phyloP scores from a whole-genome alignment of 2,797 vertebrate species.

The Danio albolineatus region DNA sequence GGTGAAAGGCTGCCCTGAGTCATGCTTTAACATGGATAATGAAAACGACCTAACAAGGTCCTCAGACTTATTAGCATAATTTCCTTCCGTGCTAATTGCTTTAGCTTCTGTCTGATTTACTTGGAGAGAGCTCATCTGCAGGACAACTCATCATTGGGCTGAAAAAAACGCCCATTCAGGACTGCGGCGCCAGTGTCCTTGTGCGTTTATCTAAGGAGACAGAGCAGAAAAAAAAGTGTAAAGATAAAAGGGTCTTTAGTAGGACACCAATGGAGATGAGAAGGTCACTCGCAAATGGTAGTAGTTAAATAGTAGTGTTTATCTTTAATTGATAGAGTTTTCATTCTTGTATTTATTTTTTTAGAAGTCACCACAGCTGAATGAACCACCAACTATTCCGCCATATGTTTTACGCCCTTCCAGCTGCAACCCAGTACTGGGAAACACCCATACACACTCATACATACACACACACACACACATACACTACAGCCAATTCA shows the following conservation, averaged over 20 bases:
- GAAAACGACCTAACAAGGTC: conserved; percentile 85
- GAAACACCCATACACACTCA: too few relatives aligned
- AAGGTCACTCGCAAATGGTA: neutral
- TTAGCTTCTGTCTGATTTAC: conserved; percentile 79
- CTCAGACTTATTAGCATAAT: conserved; percentile 82
- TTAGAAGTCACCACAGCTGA: too few relatives aligned
- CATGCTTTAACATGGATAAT: conserved; percentile 83
- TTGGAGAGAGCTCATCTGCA: conserved; percentile 74
- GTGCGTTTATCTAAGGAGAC: conserved; percentile 22
- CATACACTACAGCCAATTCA: too few relatives aligned
- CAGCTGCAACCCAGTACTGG: too few relatives aligned
- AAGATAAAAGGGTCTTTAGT: conserved; percentile 27
- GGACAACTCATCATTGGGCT: conserved; percentile 46
- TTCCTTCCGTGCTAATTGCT: conserved; percentile 83
- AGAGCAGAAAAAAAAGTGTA: neutral
- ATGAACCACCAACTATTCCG: too few relatives aligned
- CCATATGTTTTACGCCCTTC: too few relatives aligned
- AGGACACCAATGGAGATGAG: neutral
- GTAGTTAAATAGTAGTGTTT: neutral
- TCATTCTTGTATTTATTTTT: too few relatives aligned
- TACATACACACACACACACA: too few relatives aligned
- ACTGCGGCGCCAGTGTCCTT: conserved; percentile 66
- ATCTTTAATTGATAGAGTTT: neutral
- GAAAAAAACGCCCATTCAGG: conserved; percentile 64
- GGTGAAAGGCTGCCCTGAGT: conserved; percentile 75